A percentile compares a stretch with the other conserved stretches of the same genome.
Evolutionary conservation across 1,140 invertebrate species (phyloP).

Genomic region (Apis mellifera): DNA sequence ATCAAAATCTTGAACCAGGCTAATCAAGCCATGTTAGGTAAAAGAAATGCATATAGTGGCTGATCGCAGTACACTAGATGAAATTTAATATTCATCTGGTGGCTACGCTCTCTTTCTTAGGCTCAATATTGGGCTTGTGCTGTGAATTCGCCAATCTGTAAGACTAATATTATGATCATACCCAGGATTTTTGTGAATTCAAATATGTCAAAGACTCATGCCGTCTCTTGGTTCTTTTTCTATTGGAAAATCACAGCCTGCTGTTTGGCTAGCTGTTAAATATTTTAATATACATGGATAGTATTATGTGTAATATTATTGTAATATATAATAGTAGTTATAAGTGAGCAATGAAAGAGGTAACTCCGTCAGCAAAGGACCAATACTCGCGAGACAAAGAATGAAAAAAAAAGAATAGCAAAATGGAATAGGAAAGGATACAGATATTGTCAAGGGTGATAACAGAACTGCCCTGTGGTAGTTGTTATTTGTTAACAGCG

Average conservation of each 20-base stretch:
- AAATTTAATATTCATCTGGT: not conserved
- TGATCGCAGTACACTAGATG: constrained; percentile 16
- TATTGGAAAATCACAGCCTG: constrained; percentile 65
- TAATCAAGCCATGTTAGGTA: constrained; percentile 65
- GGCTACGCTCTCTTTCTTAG: constrained; percentile 30
- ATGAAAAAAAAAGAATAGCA: not conserved
- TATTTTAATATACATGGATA: constrained; percentile 81
- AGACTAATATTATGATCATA: constrained; percentile 67
- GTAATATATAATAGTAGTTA: constrained; percentile 78
- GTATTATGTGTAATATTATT: constrained; percentile 82
- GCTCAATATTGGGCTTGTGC: constrained; percentile 48
- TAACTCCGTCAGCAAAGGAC: constrained; percentile 65
- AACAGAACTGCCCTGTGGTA: constrained; percentile 51
- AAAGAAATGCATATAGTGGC: constrained; percentile 53
- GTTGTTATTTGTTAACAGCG: constrained; percentile 66
- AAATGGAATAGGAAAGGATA: constrained; percentile 30
- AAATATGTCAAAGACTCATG: constrained; percentile 44
- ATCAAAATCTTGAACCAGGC: constrained; percentile 69
- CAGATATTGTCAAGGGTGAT: constrained; percentile 18
- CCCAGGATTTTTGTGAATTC: constrained; percentile 38
- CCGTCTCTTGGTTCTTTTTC: constrained; percentile 67
- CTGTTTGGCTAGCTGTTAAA: constrained; percentile 53
- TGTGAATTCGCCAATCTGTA: constrained; percentile 61
- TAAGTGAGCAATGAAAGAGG: constrained; percentile 57
- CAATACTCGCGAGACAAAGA: constrained; percentile 55